A percentile compares a stretch with the other conserved stretches of the same genome.
phyloP scores from a whole-genome alignment of 2,888 invertebrate species.

The Parasteatoda lunata region DNA sequence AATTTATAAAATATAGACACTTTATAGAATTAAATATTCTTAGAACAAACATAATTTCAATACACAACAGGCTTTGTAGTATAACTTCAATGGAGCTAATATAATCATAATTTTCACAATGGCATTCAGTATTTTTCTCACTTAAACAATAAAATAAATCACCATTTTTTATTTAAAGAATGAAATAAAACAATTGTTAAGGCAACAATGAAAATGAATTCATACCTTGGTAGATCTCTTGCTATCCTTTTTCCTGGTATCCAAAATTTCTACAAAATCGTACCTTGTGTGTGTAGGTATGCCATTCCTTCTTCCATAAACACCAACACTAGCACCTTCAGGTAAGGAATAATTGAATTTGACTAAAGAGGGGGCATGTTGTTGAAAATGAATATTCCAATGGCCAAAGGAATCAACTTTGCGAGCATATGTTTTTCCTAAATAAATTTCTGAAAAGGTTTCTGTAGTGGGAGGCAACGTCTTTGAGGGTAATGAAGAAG shows the following conservation, averaged over 20 bases:
- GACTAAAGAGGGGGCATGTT: slow-evolving; percentile 76
- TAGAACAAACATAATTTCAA: too few relatives aligned
- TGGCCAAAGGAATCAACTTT: slow-evolving; percentile 92
- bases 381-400: slow-evolving; percentile 94
- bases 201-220: too few relatives aligned
- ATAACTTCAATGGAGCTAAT: too few relatives aligned
- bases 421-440: slow-evolving; percentile 87
- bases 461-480: slow-evolving; percentile 87
- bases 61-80: too few relatives aligned
- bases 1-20: too few relatives aligned
- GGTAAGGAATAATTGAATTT: slow-evolving; percentile 88
- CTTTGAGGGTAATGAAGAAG: slow-evolving; percentile 77
- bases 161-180: not conserved
- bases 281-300: slow-evolving; percentile 73
- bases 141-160: not conserved
- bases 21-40: too few relatives aligned
- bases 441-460: slow-evolving; percentile 75
- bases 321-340: slow-evolving; percentile 71
- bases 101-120: too few relatives aligned
- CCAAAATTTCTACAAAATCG: slow-evolving; percentile 72
- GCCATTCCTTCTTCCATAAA: slow-evolving; percentile 73
- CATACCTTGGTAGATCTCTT: slow-evolving; percentile 64
- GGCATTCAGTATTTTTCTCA: not conserved
- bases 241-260: slow-evolving; percentile 67
- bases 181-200: not conserved